phyloP scores from a whole-genome alignment of 2,113 vertebrate species.

The Poecilia latipinna region DNA sequence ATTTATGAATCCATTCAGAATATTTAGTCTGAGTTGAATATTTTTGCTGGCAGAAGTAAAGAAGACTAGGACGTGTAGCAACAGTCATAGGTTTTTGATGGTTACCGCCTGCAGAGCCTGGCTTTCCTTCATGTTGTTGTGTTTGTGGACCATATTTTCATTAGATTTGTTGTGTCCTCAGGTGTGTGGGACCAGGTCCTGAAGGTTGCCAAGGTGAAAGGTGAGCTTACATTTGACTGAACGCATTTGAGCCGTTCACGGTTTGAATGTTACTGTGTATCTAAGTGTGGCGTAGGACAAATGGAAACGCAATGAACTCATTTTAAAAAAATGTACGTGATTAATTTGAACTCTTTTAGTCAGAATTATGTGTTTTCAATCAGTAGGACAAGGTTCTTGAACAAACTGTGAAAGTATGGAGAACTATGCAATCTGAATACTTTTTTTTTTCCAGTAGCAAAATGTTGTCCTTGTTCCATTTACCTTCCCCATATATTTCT shows the following conservation, averaged over 20 bases:
- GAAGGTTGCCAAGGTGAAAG: constrained; percentile 71
- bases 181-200: constrained; percentile 72
- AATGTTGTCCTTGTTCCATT: not conserved
- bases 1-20: constrained; percentile 18
- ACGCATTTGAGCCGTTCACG: not conserved
- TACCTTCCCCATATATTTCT: not conserved
- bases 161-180: constrained; percentile 43
- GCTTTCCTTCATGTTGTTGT: not conserved
- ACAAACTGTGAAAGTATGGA: not conserved
- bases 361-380: not conserved
- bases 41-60: constrained; percentile 18
- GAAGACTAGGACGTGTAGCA: not conserved
- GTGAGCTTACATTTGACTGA: constrained; percentile 42
- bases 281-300: not conserved
- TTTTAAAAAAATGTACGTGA: not conserved
- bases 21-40: constrained; percentile 19
- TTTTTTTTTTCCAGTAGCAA: too few relatives aligned
- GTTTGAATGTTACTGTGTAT: not conserved
- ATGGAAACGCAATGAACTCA: not conserved
- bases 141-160: constrained; percentile 2
- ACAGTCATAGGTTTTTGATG: not conserved
- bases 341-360: not conserved
- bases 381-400: not conserved
- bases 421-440: not conserved
- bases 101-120: constrained; percentile 1